Percentiles rank a stretch among this genome's conserved stretches.
Conservation (phyloP, 2,888 invertebrate species). For the Sepioteuthis lessoniana region DNA sequence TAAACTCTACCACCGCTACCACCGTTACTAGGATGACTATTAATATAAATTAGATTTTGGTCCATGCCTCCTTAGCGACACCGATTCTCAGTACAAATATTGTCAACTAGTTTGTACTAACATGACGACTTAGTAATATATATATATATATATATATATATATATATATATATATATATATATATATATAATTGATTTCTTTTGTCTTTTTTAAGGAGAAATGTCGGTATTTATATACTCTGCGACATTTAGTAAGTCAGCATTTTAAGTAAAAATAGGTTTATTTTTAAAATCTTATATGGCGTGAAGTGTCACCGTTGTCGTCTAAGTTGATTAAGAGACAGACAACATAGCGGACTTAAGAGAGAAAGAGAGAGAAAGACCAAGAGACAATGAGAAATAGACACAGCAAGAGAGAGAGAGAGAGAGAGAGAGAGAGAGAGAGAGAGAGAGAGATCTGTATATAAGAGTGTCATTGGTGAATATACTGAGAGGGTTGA, state of each 20-base stretch:
- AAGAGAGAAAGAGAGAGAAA: not conserved
- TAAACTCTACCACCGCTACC: not conserved
- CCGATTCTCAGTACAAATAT: conserved; percentile 2
- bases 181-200: not conserved
- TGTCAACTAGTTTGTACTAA: not conserved
- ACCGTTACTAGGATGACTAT: not conserved
- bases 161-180: no score
- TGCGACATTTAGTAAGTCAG: no score
- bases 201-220: not conserved
- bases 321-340: not conserved
- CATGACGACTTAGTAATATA: not conserved
- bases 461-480: no score
- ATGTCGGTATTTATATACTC: no score
- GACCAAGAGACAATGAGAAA: no score
- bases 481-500: no score
- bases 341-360: not conserved
- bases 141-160: no score
- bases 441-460: no score
- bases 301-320: not conserved
- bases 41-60: not conserved
- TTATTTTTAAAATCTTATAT: no score
- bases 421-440: no score
- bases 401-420: no score
- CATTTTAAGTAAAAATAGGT: not conserved
- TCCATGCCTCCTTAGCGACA: not conserved